A percentile compares a stretch with the other conserved stretches of the same genome.
These are phyloP conservation scores for Corbicula japonica DNA, from an alignment of 2,888 invertebrate species.

Conservation along the genomic window DNA sequence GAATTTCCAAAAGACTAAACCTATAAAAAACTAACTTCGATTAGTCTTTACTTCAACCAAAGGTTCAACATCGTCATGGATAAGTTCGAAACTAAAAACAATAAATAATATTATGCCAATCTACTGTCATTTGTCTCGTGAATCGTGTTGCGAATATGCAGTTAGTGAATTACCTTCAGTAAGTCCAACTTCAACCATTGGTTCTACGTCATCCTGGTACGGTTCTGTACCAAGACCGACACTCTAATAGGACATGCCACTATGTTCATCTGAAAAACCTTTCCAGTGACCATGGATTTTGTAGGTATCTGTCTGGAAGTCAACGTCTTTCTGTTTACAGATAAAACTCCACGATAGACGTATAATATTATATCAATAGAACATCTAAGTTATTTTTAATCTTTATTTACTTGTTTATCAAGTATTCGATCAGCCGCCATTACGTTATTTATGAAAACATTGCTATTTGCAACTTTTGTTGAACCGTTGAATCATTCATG, in stretches of 20 bases:
- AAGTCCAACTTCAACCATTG: slow-evolving; percentile 1
- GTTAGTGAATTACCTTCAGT: slow-evolving; percentile 1
- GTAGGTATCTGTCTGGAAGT: slow-evolving; percentile 12
- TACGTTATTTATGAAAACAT: neutral
- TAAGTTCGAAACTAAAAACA: too few species aligned
- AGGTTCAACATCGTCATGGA: too few species aligned
- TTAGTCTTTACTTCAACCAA: too few species aligned
- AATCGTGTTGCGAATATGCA: too few species aligned
- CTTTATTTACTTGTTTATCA: neutral
- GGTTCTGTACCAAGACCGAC: slow-evolving; percentile 14
- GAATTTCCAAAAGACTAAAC: too few species aligned
- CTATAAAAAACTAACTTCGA: too few species aligned
- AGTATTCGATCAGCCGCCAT: neutral
- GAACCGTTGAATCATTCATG: too few species aligned
- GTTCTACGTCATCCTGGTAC: neutral
- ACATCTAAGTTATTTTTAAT: neutral
- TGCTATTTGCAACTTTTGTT: neutral
- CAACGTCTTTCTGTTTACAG: slow-evolving; percentile 5
- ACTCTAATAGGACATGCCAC: slow-evolving; percentile 12
- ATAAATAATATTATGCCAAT: too few species aligned
- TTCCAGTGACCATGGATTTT: slow-evolving; percentile 14
- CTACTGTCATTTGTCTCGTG: too few species aligned
- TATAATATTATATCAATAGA: neutral
- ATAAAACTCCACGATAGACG: neutral
- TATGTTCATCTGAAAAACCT: slow-evolving; percentile 13